Evolutionary conservation across 2,888 invertebrate species (phyloP).

Genomic region (Calameuta pallipes): DNA sequence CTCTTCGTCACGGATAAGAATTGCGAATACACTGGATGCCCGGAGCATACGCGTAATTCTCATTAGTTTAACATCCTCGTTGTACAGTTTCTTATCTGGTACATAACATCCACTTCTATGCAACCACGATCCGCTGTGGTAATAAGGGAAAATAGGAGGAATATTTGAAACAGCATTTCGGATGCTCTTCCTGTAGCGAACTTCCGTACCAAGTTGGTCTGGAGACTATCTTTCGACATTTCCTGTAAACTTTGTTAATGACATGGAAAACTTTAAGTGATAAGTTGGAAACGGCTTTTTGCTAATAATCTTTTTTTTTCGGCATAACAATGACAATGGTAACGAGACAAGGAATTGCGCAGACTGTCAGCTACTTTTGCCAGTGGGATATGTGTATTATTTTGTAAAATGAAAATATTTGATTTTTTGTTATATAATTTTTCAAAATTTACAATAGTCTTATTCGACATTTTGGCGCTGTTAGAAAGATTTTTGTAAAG

Average conservation of each 20-base stretch:
- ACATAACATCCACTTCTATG: background rate
- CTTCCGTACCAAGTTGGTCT: background rate
- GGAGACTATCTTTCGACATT: background rate
- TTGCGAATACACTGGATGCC: background rate
- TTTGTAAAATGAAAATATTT: too few species aligned
- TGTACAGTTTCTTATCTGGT: background rate
- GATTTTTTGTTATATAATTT: too few species aligned
- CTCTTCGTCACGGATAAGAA: background rate
- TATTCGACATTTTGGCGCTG: too few species aligned
- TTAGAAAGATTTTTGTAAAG: too few species aligned
- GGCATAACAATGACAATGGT: background rate
- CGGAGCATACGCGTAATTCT: background rate
- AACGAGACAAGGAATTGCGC: too few species aligned
- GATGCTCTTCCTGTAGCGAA: background rate
- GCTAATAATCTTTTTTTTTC: background rate
- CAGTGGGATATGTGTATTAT: too few species aligned
- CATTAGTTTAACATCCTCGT: background rate
- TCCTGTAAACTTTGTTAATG: background rate
- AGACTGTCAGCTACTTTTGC: too few species aligned
- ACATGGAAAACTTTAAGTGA: background rate
- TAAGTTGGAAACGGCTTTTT: background rate
- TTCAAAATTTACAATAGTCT: too few species aligned
- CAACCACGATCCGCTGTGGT: background rate
- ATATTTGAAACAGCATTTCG: background rate
- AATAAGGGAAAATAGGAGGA: background rate